Base-by-base conservation (phyloP, 1,140 invertebrate species). In the Aphaenogaster floridana region DNA sequence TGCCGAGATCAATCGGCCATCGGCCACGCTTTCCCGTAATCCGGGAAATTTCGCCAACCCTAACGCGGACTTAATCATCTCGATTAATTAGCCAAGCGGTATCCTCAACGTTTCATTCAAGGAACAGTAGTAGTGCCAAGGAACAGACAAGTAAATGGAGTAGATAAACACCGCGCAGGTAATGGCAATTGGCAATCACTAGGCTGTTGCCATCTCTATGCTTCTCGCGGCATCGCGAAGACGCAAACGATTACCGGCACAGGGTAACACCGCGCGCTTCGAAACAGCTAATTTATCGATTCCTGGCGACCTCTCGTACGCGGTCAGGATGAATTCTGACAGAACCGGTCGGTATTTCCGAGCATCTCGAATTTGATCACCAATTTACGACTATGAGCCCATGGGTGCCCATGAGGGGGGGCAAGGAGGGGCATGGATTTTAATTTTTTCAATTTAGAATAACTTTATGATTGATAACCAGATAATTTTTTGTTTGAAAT, bases 201-300 rank as follows among this genome's bases (percentile, higher is more conserved):
- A 50, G 21, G 15, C 79, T 71, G 11, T 59, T 54, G 79, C 79
- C 79, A 81, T 81, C 79, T 81, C 15, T 81, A 6, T 6, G 39
- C 6, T 4, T 45, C 52, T 57, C 21, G 39, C 21, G 15, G 6
- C 11, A 45, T 21, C 13, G 2, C 21, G 15, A 45, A 34, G 21
- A 42, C 15, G 17, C 2, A 8, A 21, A 39, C 8, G 0, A 11
- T 21, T 50, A 69, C 4, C 50, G 36, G 1, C 48, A 8, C 11
- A n/a, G 17, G 52, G 13, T 15, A 64, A 28, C 3, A 2, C 54
- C 11, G 9, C n/a, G 21, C 6, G 7, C 1, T 36, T 68, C 9
- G 39, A 34, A 63, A 71, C n/a, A 69, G 15, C 64, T 69, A 8
- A 69, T 42, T 81, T 54, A 68, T 81, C 64, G n/a, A 39, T 81